Evolutionary conservation across 2,113 vertebrate species (phyloP).

Genomic region (Saccopteryx bilineata): DNA sequence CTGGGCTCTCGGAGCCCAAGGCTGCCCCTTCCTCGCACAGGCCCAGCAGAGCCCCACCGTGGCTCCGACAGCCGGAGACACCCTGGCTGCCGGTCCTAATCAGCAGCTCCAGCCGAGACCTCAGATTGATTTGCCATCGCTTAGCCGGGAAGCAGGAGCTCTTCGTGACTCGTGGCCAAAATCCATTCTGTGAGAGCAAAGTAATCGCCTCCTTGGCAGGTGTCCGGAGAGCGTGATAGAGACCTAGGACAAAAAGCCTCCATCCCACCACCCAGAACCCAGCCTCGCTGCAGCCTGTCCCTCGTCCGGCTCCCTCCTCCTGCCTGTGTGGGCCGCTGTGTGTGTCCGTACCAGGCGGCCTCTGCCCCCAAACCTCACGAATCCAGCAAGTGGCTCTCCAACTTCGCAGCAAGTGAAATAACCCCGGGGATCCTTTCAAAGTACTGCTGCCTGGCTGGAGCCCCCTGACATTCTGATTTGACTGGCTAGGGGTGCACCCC

Average conservation of each 20-base stretch:
- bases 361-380: accelerated
- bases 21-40: constrained; percentile 14
- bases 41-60: neutral
- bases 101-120: constrained; percentile 68
- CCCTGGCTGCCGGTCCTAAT: constrained; percentile 69
- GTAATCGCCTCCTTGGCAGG: constrained; percentile 79
- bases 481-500: neutral
- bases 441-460: neutral
- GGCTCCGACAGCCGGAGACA: constrained; percentile 35
- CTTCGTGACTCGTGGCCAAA: constrained; percentile 77
- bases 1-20: neutral
- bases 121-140: constrained; percentile 79
- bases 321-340: accelerated
- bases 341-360: accelerated
- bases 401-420: neutral
- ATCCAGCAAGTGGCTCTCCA: neutral
- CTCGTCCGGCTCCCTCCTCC: neutral
- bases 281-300: accelerated
- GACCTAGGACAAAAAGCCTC: constrained; percentile 76
- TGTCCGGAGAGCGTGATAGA: constrained; percentile 72
- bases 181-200: constrained; percentile 82
- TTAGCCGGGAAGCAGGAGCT: constrained; percentile 78
- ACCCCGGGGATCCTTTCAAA: neutral
- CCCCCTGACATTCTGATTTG: neutral
- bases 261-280: neutral